Percentiles rank a stretch among this genome's conserved stretches.
These are phyloP conservation scores for Archaeoteleia sp. DNA, from an alignment of 2,888 invertebrate genomes.

Conservation along the genomic window DNA sequence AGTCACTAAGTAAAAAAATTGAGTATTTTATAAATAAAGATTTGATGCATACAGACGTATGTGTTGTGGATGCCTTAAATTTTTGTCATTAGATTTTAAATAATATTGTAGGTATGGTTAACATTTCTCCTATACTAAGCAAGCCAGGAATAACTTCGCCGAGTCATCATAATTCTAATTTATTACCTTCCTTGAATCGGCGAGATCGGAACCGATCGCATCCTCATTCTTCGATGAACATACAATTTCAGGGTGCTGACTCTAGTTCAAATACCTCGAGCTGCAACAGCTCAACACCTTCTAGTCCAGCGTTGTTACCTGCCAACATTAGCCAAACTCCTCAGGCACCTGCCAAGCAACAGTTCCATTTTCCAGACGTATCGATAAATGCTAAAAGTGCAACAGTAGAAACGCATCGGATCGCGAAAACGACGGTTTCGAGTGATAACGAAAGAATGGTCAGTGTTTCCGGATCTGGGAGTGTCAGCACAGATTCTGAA, in stretches of 20 bases:
- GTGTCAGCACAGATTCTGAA: conserved; percentile 89
- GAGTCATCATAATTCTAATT: conserved; percentile 72
- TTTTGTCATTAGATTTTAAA: too few relatives aligned
- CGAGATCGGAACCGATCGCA: conserved; percentile 77
- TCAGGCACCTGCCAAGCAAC: conserved; percentile 77
- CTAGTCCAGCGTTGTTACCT: conserved; percentile 88
- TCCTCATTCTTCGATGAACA: conserved; percentile 78
- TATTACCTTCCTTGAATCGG: conserved; percentile 69
- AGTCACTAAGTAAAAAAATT: too few relatives aligned
- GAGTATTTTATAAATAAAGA: too few relatives aligned
- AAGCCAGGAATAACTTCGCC: conserved; percentile 74
- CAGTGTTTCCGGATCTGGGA: conserved; percentile 82
- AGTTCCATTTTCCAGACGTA: conserved; percentile 84
- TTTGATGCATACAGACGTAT: too few relatives aligned
- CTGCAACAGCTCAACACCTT: conserved; percentile 97
- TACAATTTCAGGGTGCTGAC: conserved; percentile 83
- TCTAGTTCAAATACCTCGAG: conserved; percentile 96
- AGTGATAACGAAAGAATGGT: conserved; percentile 84
- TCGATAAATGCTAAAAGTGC: conserved; percentile 75
- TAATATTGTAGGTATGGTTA: conserved; percentile 64
- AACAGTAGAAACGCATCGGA: conserved; percentile 77
- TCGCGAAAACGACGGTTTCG: conserved; percentile 78
- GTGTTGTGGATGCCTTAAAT: too few relatives aligned
- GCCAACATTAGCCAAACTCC: conserved; percentile 75
- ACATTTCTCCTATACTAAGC: conserved; percentile 76